Evolutionary conservation across 1,140 invertebrate genomes (phyloP).

Genomic region (Branchinecta lindahli): DNA sequence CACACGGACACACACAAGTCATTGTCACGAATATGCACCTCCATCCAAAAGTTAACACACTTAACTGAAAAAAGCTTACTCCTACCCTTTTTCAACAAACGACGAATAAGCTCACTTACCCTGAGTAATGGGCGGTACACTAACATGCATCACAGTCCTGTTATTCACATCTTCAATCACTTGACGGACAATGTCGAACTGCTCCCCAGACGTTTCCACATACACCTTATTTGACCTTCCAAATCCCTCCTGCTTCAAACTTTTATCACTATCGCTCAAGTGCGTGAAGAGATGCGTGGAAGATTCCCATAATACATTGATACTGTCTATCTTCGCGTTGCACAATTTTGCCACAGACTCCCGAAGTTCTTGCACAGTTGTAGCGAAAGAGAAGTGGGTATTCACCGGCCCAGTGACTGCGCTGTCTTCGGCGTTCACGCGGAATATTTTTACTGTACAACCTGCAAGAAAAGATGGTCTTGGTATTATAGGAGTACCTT

Average conservation of each 20-base stretch:
- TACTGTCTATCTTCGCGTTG: neutral
- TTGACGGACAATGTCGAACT: neutral
- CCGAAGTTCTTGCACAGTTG: neutral
- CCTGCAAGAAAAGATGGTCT: neutral
- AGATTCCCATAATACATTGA: neutral
- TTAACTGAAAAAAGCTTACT: too few relatives aligned
- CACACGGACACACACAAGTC: too few relatives aligned
- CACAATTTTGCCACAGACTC: neutral
- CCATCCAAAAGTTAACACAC: too few relatives aligned
- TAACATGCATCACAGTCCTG: neutral
- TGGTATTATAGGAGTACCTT: neutral
- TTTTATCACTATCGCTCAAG: neutral
- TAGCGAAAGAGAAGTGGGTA: neutral
- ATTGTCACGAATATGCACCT: too few relatives aligned
- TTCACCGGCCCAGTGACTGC: neutral
- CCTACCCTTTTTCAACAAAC: too few relatives aligned
- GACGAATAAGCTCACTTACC: neutral
- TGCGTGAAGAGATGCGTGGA: neutral
- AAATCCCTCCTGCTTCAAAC: conserved; percentile 5
- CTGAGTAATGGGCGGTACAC: neutral
- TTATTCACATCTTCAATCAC: neutral
- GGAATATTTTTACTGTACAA: conserved; percentile 3
- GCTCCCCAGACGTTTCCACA: neutral
- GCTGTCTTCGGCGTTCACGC: neutral
- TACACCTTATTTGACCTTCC: neutral